A percentile compares a stretch with the other conserved stretches of the same genome.
Conservation (phyloP, 2,113 vertebrate species). For the Cinclus mexicanus region DNA sequence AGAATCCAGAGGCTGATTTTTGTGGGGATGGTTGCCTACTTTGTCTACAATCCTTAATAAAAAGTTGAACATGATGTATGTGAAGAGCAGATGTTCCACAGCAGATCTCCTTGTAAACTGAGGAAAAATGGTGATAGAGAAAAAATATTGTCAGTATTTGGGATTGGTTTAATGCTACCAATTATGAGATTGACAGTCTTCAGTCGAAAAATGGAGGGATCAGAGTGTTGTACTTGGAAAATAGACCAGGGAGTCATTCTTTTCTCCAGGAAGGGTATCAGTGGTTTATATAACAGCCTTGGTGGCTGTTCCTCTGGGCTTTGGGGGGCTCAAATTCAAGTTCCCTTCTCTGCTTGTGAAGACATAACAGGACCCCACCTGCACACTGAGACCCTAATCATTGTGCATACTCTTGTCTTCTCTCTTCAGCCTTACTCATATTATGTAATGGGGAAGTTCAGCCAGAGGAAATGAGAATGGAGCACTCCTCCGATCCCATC, state of each 20-base stretch:
- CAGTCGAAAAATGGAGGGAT: background rate
- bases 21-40: background rate
- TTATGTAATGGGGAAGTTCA: background rate
- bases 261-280: background rate
- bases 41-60: background rate
- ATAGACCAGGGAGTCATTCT: background rate
- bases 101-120: background rate
- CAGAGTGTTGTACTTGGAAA: background rate
- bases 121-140: background rate
- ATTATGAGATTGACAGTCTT: background rate
- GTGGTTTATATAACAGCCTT: background rate
- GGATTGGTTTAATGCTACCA: background rate
- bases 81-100: background rate
- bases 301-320: background rate
- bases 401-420: background rate
- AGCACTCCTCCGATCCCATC: background rate
- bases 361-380: background rate
- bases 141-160: background rate
- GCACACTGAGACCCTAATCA: background rate
- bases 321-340: background rate
- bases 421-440: background rate
- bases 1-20: background rate
- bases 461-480: background rate
- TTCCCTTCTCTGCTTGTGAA: background rate
- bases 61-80: background rate